phyloP scores from a whole-genome alignment of 1,140 invertebrate genomes.

The Hesperophylax magnus region DNA sequence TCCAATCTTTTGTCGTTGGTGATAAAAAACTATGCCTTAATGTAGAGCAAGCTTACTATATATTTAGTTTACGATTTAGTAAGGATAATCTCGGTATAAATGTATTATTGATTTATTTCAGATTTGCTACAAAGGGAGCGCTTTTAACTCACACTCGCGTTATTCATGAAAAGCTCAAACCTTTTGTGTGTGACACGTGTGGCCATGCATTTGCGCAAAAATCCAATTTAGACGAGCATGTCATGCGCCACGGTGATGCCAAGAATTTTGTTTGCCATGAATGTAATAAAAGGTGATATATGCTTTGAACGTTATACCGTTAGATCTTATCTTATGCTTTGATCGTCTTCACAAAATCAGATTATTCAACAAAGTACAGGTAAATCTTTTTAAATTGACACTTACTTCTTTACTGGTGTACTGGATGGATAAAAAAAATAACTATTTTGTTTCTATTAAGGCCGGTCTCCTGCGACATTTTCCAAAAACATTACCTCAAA shows the following conservation, averaged over 20 bases:
- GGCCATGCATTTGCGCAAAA: constrained; percentile 47
- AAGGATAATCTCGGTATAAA: neutral
- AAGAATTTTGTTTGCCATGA: constrained; percentile 67
- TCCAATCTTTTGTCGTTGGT: no score
- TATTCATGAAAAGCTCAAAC: constrained; percentile 51
- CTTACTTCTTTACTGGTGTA: no score
- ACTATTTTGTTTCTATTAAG: no score
- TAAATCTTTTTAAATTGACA: neutral
- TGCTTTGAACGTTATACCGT: no score
- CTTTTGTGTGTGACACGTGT: constrained; percentile 51
- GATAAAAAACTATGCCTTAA: no score
- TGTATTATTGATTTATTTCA: constrained; percentile 53
- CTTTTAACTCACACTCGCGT: constrained; percentile 64
- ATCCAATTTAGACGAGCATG: constrained; percentile 49
- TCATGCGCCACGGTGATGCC: constrained; percentile 65
- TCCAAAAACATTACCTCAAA: no score
- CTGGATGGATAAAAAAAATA: no score
- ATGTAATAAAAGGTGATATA: constrained; percentile 61
- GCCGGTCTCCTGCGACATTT: no score
- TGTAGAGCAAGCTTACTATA: no score
- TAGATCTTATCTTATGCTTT: no score
- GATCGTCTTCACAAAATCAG: neutral
- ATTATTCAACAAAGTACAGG: no score
- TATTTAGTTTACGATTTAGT: no score
- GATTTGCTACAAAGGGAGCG: constrained; percentile 64